phyloP scores from a whole-genome alignment of 2,888 invertebrate species.

The Acanthacorydalis orientalis region DNA sequence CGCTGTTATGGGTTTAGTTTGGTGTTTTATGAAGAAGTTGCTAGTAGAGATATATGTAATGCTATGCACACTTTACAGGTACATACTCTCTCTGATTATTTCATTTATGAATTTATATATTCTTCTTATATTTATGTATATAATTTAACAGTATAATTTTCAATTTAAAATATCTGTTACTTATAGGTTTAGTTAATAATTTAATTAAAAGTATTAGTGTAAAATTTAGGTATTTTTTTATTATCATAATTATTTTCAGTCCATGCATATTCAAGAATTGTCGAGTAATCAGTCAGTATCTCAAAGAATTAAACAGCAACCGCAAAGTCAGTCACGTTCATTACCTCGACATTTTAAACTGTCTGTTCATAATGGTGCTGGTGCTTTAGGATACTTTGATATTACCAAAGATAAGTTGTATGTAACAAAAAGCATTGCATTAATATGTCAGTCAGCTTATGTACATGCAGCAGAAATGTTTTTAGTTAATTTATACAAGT shows the following conservation, averaged over 20 bases:
- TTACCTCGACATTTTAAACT: constrained; percentile 81
- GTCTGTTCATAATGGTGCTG: constrained; percentile 54
- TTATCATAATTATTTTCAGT: constrained; percentile 29
- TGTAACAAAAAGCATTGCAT: constrained; percentile 88
- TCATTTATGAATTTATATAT: neutral
- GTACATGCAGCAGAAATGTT: constrained; percentile 74
- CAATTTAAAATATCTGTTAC: too few relatives aligned
- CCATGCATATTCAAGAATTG: constrained; percentile 79
- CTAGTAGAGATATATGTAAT: constrained; percentile 78
- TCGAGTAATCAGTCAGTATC: constrained; percentile 63
- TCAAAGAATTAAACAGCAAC: constrained; percentile 37
- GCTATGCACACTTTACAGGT: constrained; percentile 92
- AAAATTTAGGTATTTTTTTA: too few relatives aligned
- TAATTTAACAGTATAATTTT: too few relatives aligned
- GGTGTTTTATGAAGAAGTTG: constrained; percentile 92
- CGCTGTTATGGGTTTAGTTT: constrained; percentile 88
- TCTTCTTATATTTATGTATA: too few relatives aligned
- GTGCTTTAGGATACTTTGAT: constrained; percentile 79
- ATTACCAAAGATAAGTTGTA: constrained; percentile 84
- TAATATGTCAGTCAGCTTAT: constrained; percentile 83
- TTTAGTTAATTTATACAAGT: constrained; percentile 76
- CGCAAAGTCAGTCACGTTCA: constrained; percentile 65
- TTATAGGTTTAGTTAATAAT: neutral
- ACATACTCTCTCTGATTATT: constrained; percentile 13
- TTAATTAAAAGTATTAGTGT: neutral